A percentile compares a stretch with the other conserved stretches of the same genome.
These are phyloP conservation scores for Bolinopsis microptera DNA, from an alignment of 37 sponge, comb jelly and placozoan genomes.

Conservation along the genomic window DNA sequence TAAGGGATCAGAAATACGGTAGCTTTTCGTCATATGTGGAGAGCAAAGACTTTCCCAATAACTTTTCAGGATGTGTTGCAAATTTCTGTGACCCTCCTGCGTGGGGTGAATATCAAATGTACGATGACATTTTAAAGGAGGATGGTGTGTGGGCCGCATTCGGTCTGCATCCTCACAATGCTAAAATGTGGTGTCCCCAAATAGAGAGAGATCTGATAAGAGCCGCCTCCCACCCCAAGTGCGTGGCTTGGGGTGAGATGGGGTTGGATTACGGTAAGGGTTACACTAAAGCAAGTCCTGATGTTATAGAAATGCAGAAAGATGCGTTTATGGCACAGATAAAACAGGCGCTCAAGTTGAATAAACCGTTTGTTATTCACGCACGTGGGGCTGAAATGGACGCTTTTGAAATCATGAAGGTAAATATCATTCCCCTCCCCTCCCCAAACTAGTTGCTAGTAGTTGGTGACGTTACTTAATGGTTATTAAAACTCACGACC, in stretches of 20 bases:
- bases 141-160: conserved; percentile 84
- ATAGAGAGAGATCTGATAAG: conserved; percentile 74
- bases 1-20: conserved; percentile 67
- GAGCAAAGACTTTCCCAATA: conserved; percentile 70
- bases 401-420: conserved; percentile 71
- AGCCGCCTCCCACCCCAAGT: conserved; percentile 77
- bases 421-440: too few species aligned
- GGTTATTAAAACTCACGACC: too few species aligned
- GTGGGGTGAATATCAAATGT: conserved; percentile 67
- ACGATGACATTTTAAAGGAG: conserved; percentile 75
- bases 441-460: too few species aligned
- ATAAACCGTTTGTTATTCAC: conserved; percentile 87
- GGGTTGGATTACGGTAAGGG: conserved; percentile 82
- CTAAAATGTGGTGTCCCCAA: conserved; percentile 71
- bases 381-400: conserved; percentile 87
- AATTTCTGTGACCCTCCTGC: conserved; percentile 92
- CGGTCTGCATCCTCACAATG: conserved; percentile 94
- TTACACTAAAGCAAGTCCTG: not conserved
- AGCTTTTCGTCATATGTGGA: conserved; percentile 69
- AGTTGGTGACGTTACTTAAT: too few species aligned
- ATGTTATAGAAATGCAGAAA: conserved; percentile 68
- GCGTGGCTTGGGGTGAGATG: conserved; percentile 87
- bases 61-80: conserved; percentile 86
- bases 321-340: conserved; percentile 73
- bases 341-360: conserved; percentile 67